A percentile compares a stretch with the other conserved stretches of the same genome.
Evolutionary conservation across 2,888 invertebrate genomes (phyloP).

Genomic region (Ferrisia virgata): DNA sequence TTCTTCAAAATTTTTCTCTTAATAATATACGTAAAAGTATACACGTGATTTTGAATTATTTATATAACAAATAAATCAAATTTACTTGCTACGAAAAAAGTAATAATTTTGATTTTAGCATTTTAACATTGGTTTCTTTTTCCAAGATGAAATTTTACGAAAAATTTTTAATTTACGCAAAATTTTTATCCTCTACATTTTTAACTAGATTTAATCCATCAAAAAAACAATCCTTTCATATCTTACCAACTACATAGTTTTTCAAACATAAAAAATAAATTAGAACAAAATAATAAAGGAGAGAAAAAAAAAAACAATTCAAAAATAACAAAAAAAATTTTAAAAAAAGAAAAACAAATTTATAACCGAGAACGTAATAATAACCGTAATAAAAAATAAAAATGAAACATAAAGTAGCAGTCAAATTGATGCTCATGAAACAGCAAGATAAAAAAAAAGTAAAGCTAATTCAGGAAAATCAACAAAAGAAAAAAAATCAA

Average conservation of each 20-base stretch:
- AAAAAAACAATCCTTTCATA: not conserved
- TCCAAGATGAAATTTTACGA: not conserved
- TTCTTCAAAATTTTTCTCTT: not conserved
- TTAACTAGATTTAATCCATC: not conserved
- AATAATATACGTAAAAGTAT: not conserved
- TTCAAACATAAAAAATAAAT: not conserved
- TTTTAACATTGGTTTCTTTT: not conserved
- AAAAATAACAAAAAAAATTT: constrained; percentile 10
- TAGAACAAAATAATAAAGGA: not conserved
- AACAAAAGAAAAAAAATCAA: constrained; percentile 24
- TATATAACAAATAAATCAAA: constrained; percentile 6
- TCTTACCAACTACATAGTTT: not conserved
- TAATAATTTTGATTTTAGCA: not conserved
- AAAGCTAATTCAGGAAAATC: constrained; percentile 23
- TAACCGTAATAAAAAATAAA: constrained; percentile 16
- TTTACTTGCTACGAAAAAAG: not conserved
- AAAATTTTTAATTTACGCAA: not conserved
- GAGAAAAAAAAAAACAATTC: not conserved
- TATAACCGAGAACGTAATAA: not conserved
- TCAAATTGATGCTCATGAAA: not conserved
- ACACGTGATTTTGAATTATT: not conserved
- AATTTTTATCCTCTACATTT: not conserved
- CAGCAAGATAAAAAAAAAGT: constrained; percentile 14
- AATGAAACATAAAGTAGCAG: constrained; percentile 17
- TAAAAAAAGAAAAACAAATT: not conserved